These are phyloP conservation scores for Neosilurus mollespiculum DNA, from an alignment of 2,797 vertebrate species.

Conservation along the genomic window DNA sequence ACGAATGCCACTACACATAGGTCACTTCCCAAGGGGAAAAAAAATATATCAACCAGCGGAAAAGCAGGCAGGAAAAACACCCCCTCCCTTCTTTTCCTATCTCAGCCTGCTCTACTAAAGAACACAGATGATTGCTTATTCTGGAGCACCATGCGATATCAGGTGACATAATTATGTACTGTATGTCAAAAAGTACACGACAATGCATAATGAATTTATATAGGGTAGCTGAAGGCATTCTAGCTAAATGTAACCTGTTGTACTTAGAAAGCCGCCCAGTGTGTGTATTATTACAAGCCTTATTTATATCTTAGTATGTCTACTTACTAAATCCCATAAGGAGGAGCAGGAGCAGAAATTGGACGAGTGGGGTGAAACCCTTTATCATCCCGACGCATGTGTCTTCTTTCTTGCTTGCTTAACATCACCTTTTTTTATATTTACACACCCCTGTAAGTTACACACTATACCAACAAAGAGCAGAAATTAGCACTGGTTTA, in stretches of 20 bases:
- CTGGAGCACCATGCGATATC: slow-evolving; percentile 41
- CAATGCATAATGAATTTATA: background rate
- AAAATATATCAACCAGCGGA: slow-evolving; percentile 39
- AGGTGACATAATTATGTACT: slow-evolving; percentile 10
- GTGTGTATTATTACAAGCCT: background rate
- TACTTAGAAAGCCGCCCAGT: background rate
- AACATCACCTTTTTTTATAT: slow-evolving; percentile 76
- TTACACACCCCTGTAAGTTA: slow-evolving; percentile 30
- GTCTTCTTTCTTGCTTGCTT: slow-evolving; percentile 75
- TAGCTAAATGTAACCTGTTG: background rate
- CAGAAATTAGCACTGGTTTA: background rate
- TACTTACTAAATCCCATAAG: slow-evolving; percentile 90
- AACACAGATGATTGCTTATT: slow-evolving; percentile 13
- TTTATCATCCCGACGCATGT: slow-evolving; percentile 90
- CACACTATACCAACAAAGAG: slow-evolving; percentile 20
- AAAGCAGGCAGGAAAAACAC: slow-evolving; percentile 59
- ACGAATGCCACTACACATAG: slow-evolving; percentile 50
- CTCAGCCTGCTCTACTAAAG: slow-evolving; percentile 39
- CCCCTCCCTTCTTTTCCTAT: slow-evolving; percentile 42
- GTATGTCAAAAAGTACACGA: background rate
- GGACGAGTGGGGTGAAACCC: slow-evolving; percentile 78
- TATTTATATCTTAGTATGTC: background rate
- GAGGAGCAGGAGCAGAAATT: slow-evolving; percentile 83
- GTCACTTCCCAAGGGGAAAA: slow-evolving; percentile 62
- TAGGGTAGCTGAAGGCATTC: background rate